Evolutionary conservation across 2,888 invertebrate species (phyloP).

Genomic region (Pollenia griseotomentosa): DNA sequence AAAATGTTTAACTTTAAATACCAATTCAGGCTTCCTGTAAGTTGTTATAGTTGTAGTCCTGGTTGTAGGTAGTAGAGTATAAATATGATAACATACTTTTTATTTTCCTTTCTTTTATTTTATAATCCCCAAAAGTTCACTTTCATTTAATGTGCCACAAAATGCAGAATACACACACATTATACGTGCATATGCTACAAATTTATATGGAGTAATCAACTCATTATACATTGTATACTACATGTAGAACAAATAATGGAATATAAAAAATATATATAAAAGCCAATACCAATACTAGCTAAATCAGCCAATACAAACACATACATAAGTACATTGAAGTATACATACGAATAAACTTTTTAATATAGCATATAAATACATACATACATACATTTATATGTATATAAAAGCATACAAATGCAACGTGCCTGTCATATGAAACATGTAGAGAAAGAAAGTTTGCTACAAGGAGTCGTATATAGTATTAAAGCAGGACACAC

Average conservation of each 20-base stretch:
- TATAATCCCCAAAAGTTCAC: constrained; percentile 72
- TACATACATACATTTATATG: neutral
- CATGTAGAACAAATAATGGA: constrained; percentile 55
- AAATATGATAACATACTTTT: constrained; percentile 48
- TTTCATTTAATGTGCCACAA: constrained; percentile 73
- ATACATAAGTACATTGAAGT: neutral
- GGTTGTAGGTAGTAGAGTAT: neutral
- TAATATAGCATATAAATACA: neutral
- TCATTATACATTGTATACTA: neutral
- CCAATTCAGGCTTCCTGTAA: constrained; percentile 1
- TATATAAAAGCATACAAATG: constrained; percentile 42
- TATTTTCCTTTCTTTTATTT: constrained; percentile 3
- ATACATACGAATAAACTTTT: neutral
- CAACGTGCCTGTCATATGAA: constrained; percentile 65
- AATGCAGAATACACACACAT: constrained; percentile 26
- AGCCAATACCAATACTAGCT: constrained; percentile 32
- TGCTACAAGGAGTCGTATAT: constrained; percentile 46
- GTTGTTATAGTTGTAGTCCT: neutral
- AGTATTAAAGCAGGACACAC: constrained; percentile 71
- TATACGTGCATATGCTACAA: neutral
- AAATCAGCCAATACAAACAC: neutral
- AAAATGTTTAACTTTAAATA: constrained; percentile 53
- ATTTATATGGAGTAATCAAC: no score
- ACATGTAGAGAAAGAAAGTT: constrained; percentile 38
- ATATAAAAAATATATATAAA: constrained; percentile 55